These are phyloP conservation scores for Hapalemur alaotrensis DNA, from an alignment of 2,797 vertebrate genomes.

Conservation along the genomic window DNA sequence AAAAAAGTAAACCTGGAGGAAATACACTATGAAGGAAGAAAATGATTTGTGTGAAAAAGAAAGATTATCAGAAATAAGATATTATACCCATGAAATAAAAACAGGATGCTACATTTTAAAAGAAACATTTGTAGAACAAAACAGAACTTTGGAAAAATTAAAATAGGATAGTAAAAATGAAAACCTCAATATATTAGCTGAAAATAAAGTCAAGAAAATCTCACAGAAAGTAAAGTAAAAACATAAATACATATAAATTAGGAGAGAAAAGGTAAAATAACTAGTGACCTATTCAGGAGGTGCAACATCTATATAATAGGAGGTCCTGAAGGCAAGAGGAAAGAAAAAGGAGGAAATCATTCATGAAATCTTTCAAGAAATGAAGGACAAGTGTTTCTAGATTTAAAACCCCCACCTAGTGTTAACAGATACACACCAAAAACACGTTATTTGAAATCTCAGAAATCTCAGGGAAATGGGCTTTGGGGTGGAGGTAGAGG, in stretches of 20 bases:
- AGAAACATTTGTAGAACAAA: neutral
- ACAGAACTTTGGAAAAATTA: neutral
- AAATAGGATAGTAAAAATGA: neutral
- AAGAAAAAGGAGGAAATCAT: neutral
- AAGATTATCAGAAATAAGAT: constrained; percentile 5
- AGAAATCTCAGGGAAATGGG: neutral
- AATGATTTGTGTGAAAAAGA: neutral
- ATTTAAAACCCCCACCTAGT: neutral
- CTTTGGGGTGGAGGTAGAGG: neutral
- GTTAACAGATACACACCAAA: neutral
- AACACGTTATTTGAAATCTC: neutral
- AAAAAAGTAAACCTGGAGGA: neutral
- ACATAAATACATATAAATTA: neutral
- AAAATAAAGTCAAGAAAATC: constrained; percentile 18
- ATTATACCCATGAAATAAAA: neutral
- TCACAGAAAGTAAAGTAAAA: constrained; percentile 10
- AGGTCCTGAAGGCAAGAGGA: neutral
- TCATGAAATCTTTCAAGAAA: constrained; percentile 10
- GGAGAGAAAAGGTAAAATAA: neutral
- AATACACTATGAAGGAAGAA: neutral
- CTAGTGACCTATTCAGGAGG: neutral
- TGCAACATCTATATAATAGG: neutral
- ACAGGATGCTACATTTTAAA: neutral
- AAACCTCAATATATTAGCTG: neutral
- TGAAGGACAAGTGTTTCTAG: neutral